phyloP scores from a whole-genome alignment of 2,797 vertebrate genomes.

The Myripristis jacobus region DNA sequence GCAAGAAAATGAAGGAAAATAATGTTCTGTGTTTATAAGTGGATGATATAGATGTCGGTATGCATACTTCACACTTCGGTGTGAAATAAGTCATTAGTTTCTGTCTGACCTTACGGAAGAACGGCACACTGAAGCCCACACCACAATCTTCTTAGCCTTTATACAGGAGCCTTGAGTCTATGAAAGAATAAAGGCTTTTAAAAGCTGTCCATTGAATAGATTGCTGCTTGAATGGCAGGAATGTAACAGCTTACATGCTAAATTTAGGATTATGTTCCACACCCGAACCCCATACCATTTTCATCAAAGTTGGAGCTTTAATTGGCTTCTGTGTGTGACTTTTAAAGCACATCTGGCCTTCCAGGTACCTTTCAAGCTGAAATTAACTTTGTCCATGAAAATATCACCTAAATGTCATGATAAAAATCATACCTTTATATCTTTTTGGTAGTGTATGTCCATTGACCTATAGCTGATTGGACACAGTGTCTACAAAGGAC shows the following conservation, averaged over 20 bases:
- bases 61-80: neutral
- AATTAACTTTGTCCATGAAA: conserved; percentile 57
- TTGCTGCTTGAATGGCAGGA: neutral
- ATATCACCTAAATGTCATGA: conserved; percentile 77
- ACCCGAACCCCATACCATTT: neutral
- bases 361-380: conserved; percentile 47
- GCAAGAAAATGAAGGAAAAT: neutral
- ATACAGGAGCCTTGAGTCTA: neutral
- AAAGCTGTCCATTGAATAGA: conserved; percentile 8
- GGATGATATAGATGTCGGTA: neutral
- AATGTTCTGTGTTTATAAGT: neutral
- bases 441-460: conserved; percentile 17
- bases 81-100: neutral
- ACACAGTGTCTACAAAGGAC: conserved; percentile 35
- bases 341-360: conserved; percentile 41
- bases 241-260: neutral
- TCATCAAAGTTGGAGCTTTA: conserved; percentile 26
- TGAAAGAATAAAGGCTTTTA: neutral
- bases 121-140: neutral
- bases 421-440: conserved; percentile 52
- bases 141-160: neutral
- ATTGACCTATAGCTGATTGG: conserved; percentile 61
- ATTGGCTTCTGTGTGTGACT: conserved; percentile 41
- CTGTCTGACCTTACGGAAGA: neutral
- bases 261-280: neutral